Base-by-base conservation (phyloP, 2,888 invertebrate species). In the Listrodromus nycthemerus region DNA sequence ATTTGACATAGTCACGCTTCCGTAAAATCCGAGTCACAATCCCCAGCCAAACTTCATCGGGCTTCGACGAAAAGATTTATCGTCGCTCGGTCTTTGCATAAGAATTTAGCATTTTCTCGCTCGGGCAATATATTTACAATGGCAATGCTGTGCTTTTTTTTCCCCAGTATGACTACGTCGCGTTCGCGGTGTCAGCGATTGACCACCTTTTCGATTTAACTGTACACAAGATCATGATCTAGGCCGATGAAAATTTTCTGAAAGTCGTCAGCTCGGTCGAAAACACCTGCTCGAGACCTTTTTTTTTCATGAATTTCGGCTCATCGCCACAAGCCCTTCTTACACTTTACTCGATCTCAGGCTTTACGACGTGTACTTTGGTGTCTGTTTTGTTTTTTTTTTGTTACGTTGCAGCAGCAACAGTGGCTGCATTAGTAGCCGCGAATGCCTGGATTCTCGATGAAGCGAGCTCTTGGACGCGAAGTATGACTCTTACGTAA, bases 401-500 rank as follows among this genome's bases (percentile, higher is more conserved):
- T 61, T 41, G 2, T 61, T 61, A 21, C 45, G 45, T 21, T 63
- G 48, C 13, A n/a, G 37, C 13, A 37, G 21, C 19, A n/a, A 48
- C 52, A 13, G 33, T 52, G 70, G 30, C 21, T 33, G 61, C 41
- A 27, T 27, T 61, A 30, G 19, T 19, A 13, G 4, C 10, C 2
- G 52, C 61, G 78, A 81, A 75, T 70, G 61, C 70, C 78, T 81
- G 50, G 50, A 37, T 58, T 78, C 70, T 79, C 84, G 81, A 81
- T 81, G 81, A 58, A 61, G 30, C 65, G 81, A 65, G 74, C 70
- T 81, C 81, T 70, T 75, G 84, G 75, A 79, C 71, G 78, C 78
- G 65, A 79, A 84, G 78, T 81, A 78, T 77, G 50, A 50, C 50
- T 21, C 61, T 84, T 84, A 78, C 81, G 45, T 81, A 84, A 84